These are phyloP conservation scores for Heliconius himera DNA, from an alignment of 1,140 invertebrate genomes.

Conservation along the genomic window DNA sequence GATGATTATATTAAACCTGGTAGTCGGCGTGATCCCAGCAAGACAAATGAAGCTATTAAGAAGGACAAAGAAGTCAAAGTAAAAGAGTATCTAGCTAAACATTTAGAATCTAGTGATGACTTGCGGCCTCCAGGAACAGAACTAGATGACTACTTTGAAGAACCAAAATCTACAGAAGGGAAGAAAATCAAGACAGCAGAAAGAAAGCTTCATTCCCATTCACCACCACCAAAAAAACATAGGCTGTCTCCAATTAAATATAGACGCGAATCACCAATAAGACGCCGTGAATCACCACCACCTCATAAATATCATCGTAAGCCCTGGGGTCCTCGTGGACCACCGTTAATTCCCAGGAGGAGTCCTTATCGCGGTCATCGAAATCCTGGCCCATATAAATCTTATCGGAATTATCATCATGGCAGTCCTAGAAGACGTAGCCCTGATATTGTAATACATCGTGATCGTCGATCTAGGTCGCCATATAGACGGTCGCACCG, in stretches of 20 bases:
- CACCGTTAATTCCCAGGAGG: constrained; percentile 20
- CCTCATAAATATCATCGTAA: constrained; percentile 25
- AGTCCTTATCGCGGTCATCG: constrained; percentile 41
- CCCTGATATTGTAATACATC: constrained; percentile 37
- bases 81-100: constrained; percentile 67
- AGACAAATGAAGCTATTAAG: constrained; percentile 72
- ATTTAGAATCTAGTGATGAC: constrained; percentile 62
- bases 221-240: constrained; percentile 20
- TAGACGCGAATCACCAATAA: constrained; percentile 34
- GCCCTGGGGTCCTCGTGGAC: constrained; percentile 37
- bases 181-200: constrained; percentile 25
- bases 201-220: constrained; percentile 11
- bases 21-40: constrained; percentile 68
- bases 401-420: constrained; percentile 12
- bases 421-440: constrained; percentile 20
- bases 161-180: constrained; percentile 40
- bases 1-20: constrained; percentile 67
- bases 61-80: constrained; percentile 74
- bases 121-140: constrained; percentile 72
- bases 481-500: constrained; percentile 33
- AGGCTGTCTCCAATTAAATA: neutral
- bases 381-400: constrained; percentile 12
- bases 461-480: constrained; percentile 45
- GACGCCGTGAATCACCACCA: constrained; percentile 22
- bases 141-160: constrained; percentile 66